phyloP scores from a whole-genome alignment of 2,888 invertebrate genomes.

The Microplitis manilae region DNA sequence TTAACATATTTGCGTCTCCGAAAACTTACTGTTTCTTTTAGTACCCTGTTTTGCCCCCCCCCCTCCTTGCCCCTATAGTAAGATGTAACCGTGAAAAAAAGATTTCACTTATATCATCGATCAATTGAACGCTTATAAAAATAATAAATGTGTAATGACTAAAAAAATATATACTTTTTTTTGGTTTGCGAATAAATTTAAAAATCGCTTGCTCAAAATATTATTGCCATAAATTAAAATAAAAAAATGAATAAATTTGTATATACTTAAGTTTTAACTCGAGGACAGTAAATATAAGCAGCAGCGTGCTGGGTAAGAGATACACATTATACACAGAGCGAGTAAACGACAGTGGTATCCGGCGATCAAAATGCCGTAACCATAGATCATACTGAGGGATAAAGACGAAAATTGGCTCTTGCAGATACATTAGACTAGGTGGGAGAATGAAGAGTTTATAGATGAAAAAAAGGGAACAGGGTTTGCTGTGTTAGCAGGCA shows the following conservation, averaged over 20 bases:
- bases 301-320: conserved; percentile 13
- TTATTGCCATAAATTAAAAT: conserved; percentile 10
- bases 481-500: conserved; percentile 43
- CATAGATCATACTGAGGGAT: conserved; percentile 67
- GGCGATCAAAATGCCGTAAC: conserved; percentile 69
- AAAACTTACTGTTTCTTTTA: too few species aligned
- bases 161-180: not conserved
- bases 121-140: not conserved
- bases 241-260: conserved; percentile 10
- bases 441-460: conserved; percentile 38
- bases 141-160: not conserved
- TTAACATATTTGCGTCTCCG: too few species aligned
- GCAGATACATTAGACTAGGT: conserved; percentile 68
- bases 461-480: conserved; percentile 49
- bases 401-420: conserved; percentile 70
- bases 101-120: not conserved
- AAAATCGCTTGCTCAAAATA: not conserved
- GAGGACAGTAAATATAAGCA: conserved; percentile 6
- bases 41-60: too few species aligned
- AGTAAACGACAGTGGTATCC: conserved; percentile 62
- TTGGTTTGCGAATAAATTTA: not conserved
- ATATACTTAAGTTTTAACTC: not conserved
- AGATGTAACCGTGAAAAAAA: not conserved
- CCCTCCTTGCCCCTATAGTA: not conserved
- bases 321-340: conserved; percentile 46